Conservation (phyloP, 2,113 vertebrate genomes). For the Astatoreochromis straeleni region DNA sequence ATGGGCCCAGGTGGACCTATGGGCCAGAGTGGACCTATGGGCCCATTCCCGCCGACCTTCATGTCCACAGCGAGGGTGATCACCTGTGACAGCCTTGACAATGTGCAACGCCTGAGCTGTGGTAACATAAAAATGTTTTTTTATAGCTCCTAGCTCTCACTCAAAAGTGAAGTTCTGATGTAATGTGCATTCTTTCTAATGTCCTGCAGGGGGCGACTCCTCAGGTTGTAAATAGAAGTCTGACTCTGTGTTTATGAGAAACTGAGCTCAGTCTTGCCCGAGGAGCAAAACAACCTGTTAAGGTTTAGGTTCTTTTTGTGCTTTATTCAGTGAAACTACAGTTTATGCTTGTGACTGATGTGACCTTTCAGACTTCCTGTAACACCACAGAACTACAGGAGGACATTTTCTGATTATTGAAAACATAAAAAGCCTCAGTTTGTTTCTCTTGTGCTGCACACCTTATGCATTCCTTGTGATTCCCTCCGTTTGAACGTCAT, state of each 20-base stretch:
- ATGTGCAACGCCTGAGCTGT: background rate
- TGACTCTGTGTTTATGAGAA: background rate
- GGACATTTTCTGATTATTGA: background rate
- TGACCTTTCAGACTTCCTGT: background rate
- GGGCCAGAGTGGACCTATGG: accelerated
- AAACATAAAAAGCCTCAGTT: background rate
- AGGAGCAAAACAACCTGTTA: background rate
- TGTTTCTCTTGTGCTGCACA: background rate
- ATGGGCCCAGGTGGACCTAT: accelerated
- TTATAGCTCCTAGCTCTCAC: accelerated
- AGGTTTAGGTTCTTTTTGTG: accelerated
- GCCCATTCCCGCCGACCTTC: accelerated
- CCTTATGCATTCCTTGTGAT: background rate
- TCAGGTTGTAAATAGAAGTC: background rate
- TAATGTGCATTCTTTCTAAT: background rate
- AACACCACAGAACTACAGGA: background rate
- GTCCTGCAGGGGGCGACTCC: background rate
- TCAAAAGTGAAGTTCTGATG: background rate
- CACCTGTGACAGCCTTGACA: background rate
- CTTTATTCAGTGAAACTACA: background rate
- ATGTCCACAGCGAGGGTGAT: background rate
- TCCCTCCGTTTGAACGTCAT: background rate
- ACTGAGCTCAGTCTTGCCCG: background rate
- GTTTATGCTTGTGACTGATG: background rate
- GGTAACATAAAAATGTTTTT: background rate